A percentile compares a stretch with the other conserved stretches of the same genome.
phyloP scores from a whole-genome alignment of 2,113 vertebrate genomes.

The Oncorhynchus masou region DNA sequence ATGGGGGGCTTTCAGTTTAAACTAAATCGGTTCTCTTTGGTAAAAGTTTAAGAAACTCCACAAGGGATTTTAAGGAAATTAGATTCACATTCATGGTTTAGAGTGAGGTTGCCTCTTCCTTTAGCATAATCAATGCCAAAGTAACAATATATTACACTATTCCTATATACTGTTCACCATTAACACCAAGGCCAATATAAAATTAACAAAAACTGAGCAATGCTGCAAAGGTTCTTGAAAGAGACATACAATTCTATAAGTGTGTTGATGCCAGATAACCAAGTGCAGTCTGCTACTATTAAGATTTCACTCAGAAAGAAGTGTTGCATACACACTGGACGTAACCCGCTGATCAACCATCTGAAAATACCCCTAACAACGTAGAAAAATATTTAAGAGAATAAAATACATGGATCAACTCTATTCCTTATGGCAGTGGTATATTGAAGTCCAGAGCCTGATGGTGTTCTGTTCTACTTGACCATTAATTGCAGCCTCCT shows the following conservation, averaged over 20 bases:
- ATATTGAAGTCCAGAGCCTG: too few species aligned
- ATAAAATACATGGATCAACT: neutral
- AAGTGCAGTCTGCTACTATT: too few species aligned
- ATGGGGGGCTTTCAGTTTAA: too few species aligned
- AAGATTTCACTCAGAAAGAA: neutral
- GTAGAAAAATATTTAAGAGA: neutral
- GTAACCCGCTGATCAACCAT: neutral
- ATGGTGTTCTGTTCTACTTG: too few species aligned
- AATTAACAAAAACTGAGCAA: neutral
- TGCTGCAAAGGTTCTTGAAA: neutral
- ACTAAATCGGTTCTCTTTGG: slow-evolving; percentile 41
- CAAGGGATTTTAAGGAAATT: slow-evolving; percentile 21
- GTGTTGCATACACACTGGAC: neutral
- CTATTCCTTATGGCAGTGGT: neutral
- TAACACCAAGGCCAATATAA: neutral
- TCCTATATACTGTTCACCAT: neutral
- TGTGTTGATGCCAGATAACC: too few species aligned
- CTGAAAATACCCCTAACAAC: neutral
- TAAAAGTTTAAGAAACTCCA: slow-evolving; percentile 32
- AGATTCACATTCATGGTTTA: slow-evolving; percentile 31
- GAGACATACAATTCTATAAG: neutral
- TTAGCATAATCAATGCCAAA: neutral
- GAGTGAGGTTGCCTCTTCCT: neutral
- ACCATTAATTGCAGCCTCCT: too few species aligned
- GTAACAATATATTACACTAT: neutral